Evolutionary conservation across 2,113 vertebrate species (phyloP), one percentile per base, ranked within the genome.

Genomic region (Siniperca knerii): DNA sequence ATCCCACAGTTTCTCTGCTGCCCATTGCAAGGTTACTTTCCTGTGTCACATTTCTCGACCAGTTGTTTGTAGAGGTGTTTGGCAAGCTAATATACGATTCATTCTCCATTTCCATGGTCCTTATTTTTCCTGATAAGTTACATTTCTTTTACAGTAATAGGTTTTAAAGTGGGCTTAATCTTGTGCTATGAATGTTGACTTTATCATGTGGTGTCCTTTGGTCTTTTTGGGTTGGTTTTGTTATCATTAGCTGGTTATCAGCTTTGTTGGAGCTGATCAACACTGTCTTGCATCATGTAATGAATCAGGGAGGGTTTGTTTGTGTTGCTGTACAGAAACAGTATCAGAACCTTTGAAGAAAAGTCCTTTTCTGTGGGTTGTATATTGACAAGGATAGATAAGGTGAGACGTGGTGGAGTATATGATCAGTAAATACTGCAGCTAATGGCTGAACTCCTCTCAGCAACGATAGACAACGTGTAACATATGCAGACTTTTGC

Each of bases 351-450:
- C 16, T 65, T n/a, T 81, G 44, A 82, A 40, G 18, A 77, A 42
- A 84, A 75, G 64, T 46, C 16, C 29, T 64, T 48, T 55, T 75
- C 8, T 57, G 16, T 77, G 68, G 70, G 71, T 25, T 4, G 1
- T 7, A 4, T 76, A 44, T 35, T 68, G 80, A 84, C 72, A 44
- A 18, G 61, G 23, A 52, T 21, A n/a, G 89, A 90, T 90, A 72
- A 71, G 77, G 44, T 54, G 61, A 81, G 69, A 82, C 35, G 65
- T 85, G 46, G 52, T 33, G 48, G 66, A 61, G 79, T 81, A 11
- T 89, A 91, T 87, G 80, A 75, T 83, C 55, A 74, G 84, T 68
- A 87, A 89, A 90, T 80, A 85, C 79, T 75, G 42, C 79, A 64
- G 66, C 76, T 79, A 66, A 76, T 79, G 83, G 76, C 33, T 55